Evolutionary conservation across 2,888 invertebrate genomes (phyloP).

Genomic region (Sipunculus nudus): DNA sequence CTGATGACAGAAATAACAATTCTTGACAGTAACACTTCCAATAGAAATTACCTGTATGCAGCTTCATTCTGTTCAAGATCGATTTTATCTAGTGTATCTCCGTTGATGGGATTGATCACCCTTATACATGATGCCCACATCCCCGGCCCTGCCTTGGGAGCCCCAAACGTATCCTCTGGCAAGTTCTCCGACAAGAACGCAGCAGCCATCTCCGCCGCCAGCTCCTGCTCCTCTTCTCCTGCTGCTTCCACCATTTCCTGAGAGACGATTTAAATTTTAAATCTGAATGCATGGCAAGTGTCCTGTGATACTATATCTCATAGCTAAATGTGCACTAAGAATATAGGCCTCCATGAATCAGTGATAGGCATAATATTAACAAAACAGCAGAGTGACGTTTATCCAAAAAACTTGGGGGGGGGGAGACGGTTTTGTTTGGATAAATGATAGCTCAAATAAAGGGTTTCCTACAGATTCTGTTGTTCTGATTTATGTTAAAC

Average conservation of each 20-base stretch:
- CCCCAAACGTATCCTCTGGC: slow-evolving; percentile 92
- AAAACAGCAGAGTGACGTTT: no score
- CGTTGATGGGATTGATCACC: slow-evolving; percentile 71
- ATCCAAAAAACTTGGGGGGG: no score
- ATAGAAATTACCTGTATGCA: slow-evolving; percentile 79
- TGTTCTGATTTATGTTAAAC: no score
- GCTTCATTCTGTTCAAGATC: slow-evolving; percentile 96
- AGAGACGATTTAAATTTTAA: no score
- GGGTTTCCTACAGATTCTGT: no score
- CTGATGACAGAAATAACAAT: neutral
- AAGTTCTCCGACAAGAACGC: slow-evolving; percentile 94
- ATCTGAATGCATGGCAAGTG: neutral
- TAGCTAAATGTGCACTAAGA: no score
- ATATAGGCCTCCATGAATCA: no score
- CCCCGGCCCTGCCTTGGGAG: slow-evolving; percentile 91
- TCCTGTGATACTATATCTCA: no score
- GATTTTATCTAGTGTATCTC: slow-evolving; percentile 73
- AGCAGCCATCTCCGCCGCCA: slow-evolving; percentile 97
- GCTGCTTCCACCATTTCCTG: slow-evolving; percentile 93
- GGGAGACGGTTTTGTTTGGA: no score
- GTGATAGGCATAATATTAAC: no score
- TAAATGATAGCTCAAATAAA: no score
- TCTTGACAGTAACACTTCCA: neutral
- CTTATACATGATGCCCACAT: slow-evolving; percentile 87
- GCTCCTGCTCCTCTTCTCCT: slow-evolving; percentile 91